phyloP scores from a whole-genome alignment of 2,888 invertebrate species.

The Cyclophora albipunctata region DNA sequence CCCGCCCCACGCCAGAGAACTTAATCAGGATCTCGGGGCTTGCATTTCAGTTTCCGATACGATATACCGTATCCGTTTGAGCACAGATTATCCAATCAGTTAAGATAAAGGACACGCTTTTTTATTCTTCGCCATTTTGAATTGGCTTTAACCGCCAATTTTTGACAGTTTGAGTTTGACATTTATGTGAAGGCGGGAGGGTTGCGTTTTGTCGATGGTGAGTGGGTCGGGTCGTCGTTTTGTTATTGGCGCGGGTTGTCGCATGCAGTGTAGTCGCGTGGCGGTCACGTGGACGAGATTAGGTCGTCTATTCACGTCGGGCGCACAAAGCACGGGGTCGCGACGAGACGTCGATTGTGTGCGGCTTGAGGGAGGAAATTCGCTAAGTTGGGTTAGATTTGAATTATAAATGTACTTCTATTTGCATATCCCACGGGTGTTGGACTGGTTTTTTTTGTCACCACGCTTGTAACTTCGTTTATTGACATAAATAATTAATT shows the following conservation, averaged over 20 bases:
- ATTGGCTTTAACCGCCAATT: conserved; percentile 38
- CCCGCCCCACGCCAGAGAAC: conserved; percentile 61
- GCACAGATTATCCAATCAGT: conserved; percentile 75
- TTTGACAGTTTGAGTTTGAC: conserved; percentile 32
- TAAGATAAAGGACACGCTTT: conserved; percentile 74
- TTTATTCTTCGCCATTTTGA: conserved; percentile 36
- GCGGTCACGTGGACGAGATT: conserved; percentile 67
- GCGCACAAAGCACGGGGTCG: conserved; percentile 58
- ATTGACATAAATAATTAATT: background rate
- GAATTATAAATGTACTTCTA: conserved; percentile 69
- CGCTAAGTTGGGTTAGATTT: conserved; percentile 69
- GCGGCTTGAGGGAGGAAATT: conserved; percentile 62
- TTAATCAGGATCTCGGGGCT: conserved; percentile 65
- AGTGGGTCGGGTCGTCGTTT: conserved; percentile 37
- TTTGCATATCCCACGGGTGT: conserved; percentile 71
- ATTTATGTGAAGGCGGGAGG: conserved; percentile 27
- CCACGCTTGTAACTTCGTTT: background rate
- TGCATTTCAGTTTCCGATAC: conserved; percentile 74
- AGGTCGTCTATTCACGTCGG: conserved; percentile 64
- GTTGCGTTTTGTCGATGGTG: conserved; percentile 27
- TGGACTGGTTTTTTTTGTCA: conserved; percentile 10
- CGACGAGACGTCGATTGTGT: conserved; percentile 65
- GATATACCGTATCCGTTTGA: conserved; percentile 68
- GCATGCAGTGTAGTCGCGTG: conserved; percentile 65
- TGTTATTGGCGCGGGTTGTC: conserved; percentile 48